Conservation (phyloP, 2,888 invertebrate species). For the Ptychoptera contaminata region DNA sequence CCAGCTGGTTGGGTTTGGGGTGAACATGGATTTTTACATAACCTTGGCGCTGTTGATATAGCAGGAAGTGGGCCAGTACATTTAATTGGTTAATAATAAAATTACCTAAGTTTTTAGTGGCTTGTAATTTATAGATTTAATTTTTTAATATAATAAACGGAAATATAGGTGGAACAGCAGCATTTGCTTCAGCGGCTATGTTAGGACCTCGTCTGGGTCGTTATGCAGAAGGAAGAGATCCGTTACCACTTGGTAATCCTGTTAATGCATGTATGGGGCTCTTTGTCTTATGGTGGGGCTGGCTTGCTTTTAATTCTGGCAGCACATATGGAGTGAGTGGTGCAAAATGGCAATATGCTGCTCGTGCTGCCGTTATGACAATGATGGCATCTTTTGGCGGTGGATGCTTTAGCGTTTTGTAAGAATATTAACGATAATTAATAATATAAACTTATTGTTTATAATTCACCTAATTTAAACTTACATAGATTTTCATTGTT, state of each 20-base stretch:
- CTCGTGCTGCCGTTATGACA: slow-evolving; percentile 76
- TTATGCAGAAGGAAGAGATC: slow-evolving; percentile 59
- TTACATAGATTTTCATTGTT: slow-evolving; percentile 44
- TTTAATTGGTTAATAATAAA: slow-evolving; percentile 46
- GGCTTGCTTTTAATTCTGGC: slow-evolving; percentile 91
- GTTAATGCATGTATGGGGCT: slow-evolving; percentile 85
- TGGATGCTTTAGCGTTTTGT: slow-evolving; percentile 45
- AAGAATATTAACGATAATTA: slow-evolving; percentile 14
- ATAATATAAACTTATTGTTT: neutral
- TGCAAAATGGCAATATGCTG: slow-evolving; percentile 82
- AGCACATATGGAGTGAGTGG: slow-evolving; percentile 67
- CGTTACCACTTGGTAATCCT: slow-evolving; percentile 69
- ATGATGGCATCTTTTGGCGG: slow-evolving; percentile 86
- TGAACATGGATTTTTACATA: slow-evolving; percentile 68
- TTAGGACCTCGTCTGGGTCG: slow-evolving; percentile 75
- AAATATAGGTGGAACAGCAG: slow-evolving; percentile 45
- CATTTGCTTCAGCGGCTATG: slow-evolving; percentile 79
- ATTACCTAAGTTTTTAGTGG: neutral
- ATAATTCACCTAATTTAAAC: slow-evolving; percentile 2
- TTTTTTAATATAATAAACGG: neutral
- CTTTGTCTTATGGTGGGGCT: slow-evolving; percentile 93
- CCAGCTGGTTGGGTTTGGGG: slow-evolving; percentile 93
- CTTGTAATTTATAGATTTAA: neutral
- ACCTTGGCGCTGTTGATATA: slow-evolving; percentile 77
- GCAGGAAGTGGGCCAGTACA: slow-evolving; percentile 88